Percentiles rank a stretch among this genome's conserved stretches.
These are phyloP conservation scores for Campylomormyrus numenius DNA, from an alignment of 2,113 vertebrate species.

Conservation along the genomic window DNA sequence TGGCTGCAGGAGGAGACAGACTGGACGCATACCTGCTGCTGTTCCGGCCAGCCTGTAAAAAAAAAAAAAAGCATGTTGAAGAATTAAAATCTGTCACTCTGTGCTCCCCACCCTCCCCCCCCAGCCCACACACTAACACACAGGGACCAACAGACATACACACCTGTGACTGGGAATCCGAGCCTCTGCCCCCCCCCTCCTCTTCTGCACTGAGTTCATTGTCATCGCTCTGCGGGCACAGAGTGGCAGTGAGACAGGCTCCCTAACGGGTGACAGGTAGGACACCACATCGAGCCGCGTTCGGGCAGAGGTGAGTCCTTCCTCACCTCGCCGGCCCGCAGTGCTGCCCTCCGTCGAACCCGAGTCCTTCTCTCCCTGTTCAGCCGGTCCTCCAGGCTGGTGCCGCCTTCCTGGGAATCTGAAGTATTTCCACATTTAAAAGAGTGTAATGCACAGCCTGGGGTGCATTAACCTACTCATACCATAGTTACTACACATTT, in stretches of 20 bases:
- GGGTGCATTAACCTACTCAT: neutral
- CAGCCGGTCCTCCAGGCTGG: conserved; percentile 59
- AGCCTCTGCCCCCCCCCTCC: conserved; percentile 50
- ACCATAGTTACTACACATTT: neutral
- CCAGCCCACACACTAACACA: conserved; percentile 1
- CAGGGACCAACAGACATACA: neutral
- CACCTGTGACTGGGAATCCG: conserved; percentile 48
- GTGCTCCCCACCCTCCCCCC: too few species aligned
- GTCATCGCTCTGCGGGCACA: conserved; percentile 55
- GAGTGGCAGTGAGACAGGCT: neutral
- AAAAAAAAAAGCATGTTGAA: conserved; percentile 26
- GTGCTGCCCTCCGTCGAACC: conserved; percentile 53
- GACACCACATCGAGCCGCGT: neutral
- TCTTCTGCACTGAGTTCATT: conserved; percentile 61
- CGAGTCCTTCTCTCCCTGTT: conserved; percentile 56
- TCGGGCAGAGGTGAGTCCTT: too few species aligned
- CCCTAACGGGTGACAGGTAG: neutral
- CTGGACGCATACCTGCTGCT: conserved; percentile 54
- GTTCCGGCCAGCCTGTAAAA: conserved; percentile 45
- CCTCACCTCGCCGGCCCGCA: conserved; percentile 52
- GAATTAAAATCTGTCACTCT: neutral
- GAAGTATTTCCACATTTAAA: conserved; percentile 26
- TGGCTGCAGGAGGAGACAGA: neutral
- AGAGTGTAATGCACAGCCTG: neutral
- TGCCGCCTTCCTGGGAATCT: conserved; percentile 49